Percentiles rank a stretch among this genome's conserved stretches.
phyloP scores from a whole-genome alignment of 1,140 invertebrate genomes.

The Psix sp. region DNA sequence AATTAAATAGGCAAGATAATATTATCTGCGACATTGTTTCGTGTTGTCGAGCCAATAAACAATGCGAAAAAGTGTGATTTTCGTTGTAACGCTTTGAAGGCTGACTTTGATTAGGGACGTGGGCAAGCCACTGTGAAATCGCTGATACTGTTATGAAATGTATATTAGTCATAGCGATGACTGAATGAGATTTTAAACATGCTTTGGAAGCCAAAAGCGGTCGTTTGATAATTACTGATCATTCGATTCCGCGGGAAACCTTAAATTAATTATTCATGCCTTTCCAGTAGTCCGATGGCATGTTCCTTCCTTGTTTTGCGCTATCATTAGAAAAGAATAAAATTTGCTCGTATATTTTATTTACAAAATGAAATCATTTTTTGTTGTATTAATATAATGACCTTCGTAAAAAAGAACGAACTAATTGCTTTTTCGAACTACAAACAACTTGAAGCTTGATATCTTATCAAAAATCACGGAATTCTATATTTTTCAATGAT shows the following conservation, averaged over 20 bases:
- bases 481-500: too few relatives aligned
- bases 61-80: too few relatives aligned
- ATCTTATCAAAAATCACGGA: too few relatives aligned
- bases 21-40: too few relatives aligned
- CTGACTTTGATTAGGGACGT: background rate
- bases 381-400: too few relatives aligned
- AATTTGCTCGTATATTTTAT: too few relatives aligned
- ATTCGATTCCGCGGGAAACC: background rate
- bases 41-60: background rate
- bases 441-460: too few relatives aligned
- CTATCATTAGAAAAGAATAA: background rate
- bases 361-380: too few relatives aligned
- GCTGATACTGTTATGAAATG: background rate
- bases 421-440: too few relatives aligned
- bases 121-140: background rate
- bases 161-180: background rate
- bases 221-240: background rate
- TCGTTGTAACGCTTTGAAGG: too few relatives aligned
- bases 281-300: background rate
- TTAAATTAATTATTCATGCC: slow-evolving; percentile 1
- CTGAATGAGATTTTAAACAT: background rate
- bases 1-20: too few relatives aligned
- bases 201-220: background rate
- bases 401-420: too few relatives aligned
- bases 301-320: background rate